Conservation (phyloP, 2,797 vertebrate genomes). For the Galagoides demidoff region DNA sequence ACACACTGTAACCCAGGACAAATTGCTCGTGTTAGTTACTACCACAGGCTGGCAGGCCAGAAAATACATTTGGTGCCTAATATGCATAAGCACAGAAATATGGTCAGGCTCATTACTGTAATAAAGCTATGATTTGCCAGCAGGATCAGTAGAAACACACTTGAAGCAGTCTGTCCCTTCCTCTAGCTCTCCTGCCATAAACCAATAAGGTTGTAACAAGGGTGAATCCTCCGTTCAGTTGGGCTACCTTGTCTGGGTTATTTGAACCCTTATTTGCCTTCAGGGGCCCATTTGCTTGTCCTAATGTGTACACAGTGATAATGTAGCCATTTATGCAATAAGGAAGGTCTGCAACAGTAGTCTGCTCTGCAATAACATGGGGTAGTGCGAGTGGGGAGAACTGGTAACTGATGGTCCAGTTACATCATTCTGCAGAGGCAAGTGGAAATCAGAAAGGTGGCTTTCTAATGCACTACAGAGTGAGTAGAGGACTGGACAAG, state of each 20-base stretch:
- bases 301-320: conserved; percentile 87
- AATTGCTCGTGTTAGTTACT: conserved; percentile 76
- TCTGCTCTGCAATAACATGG: conserved; percentile 76
- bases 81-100: conserved; percentile 85
- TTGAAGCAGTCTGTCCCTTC: conserved; percentile 75
- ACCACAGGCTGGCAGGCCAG: conserved; percentile 76
- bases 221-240: conserved; percentile 83
- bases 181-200: conserved; percentile 78
- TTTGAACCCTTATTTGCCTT: conserved; percentile 87
- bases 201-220: conserved; percentile 81
- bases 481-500: conserved; percentile 79
- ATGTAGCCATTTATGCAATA: conserved; percentile 84
- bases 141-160: conserved; percentile 79
- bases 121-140: conserved; percentile 81
- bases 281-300: conserved; percentile 85
- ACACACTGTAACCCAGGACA: conserved; percentile 72
- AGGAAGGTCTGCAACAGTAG: conserved; percentile 83
- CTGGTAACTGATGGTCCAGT: conserved; percentile 83
- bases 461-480: conserved; percentile 78
- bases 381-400: conserved; percentile 66
- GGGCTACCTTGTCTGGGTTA: conserved; percentile 81
- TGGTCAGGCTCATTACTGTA: conserved; percentile 80
- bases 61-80: conserved; percentile 83
- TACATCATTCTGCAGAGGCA: conserved; percentile 69
- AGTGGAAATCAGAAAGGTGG: conserved; percentile 78